Base-by-base conservation (phyloP, 2,888 invertebrate species). In the Hydraecia micacea region DNA sequence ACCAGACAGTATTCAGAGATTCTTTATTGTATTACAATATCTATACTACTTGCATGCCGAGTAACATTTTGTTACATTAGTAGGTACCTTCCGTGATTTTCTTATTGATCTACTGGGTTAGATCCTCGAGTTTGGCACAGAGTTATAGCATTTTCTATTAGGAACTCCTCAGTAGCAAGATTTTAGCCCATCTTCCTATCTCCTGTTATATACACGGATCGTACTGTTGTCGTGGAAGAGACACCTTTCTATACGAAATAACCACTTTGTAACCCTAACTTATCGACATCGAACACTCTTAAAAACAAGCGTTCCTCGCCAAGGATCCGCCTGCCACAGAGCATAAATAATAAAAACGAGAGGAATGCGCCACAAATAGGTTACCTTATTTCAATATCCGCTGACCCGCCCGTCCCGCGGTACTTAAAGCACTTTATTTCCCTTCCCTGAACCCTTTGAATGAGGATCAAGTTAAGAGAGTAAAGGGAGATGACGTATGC, bases 321-420 rank as follows among this genome's bases (percentile, higher is more conserved):
- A 15, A 75, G 36, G 28, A 65, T 13, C 28, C 46, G 52, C 85
- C 86, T 86, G 87, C 86, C 85, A 84, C 73, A 79, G 73, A n/a
- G 80, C 86, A 87, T 91, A 88, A 90, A 90, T 91, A 92, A 91
- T 89, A 88, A 87, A 87, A 88, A 85, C 75, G 75, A 77, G 73
- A 75, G 77, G 71, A 85, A 81, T 86, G 79, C 73, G 80, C 86
- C 82, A 86, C 86, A 88, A 90, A 90, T 91, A 89, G 91, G 92
- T 91, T 88, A 91, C 91, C 92, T 91, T 93, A 92, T 93, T 94
- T 93, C 93, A 93, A 94, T 94, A 93, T 93, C 91, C 92, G 91
- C 91, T 93, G 94, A 93, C 93, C 93, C 91, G 77, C 80, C 84
- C 89, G 85, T 85, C 76, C 75, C 71, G 75, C 39, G 65, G 79